Conservation (phyloP, 2,797 vertebrate species). For the Chiloscyllium punctatum region DNA sequence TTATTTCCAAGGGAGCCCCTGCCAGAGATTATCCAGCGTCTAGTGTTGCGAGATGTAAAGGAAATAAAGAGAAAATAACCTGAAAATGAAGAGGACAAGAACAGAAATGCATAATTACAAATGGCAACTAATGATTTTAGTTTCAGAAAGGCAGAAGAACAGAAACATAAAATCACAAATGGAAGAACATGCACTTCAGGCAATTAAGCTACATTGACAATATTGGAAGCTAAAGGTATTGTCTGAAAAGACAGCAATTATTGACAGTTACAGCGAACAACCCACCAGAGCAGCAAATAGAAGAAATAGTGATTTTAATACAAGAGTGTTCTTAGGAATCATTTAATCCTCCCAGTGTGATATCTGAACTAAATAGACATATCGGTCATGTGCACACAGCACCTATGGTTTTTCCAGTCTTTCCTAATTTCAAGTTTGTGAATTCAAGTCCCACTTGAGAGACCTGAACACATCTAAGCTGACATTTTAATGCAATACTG, state of each 20-base stretch:
- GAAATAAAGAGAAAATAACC: not conserved
- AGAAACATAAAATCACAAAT: not conserved
- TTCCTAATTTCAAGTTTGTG: not conserved
- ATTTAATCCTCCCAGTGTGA: not conserved
- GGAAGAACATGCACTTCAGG: not conserved
- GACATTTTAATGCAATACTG: not conserved
- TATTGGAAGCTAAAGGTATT: not conserved
- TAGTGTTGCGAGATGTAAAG: not conserved
- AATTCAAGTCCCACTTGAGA: not conserved
- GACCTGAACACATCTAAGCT: not conserved
- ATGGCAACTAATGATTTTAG: not conserved
- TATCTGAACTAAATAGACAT: not conserved
- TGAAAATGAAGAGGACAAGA: not conserved
- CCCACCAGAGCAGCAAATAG: not conserved
- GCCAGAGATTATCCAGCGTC: too few species aligned
- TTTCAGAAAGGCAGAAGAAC: not conserved
- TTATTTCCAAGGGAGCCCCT: not conserved
- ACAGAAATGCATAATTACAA: not conserved
- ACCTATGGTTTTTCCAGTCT: not conserved
- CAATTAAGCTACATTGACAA: not conserved
- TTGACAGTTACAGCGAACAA: not conserved
- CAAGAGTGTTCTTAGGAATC: not conserved
- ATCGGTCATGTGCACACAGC: not conserved
- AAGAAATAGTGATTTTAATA: not conserved
- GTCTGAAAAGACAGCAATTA: not conserved